phyloP scores from a whole-genome alignment of 2,888 invertebrate species.

The Perizoma affinitatum region DNA sequence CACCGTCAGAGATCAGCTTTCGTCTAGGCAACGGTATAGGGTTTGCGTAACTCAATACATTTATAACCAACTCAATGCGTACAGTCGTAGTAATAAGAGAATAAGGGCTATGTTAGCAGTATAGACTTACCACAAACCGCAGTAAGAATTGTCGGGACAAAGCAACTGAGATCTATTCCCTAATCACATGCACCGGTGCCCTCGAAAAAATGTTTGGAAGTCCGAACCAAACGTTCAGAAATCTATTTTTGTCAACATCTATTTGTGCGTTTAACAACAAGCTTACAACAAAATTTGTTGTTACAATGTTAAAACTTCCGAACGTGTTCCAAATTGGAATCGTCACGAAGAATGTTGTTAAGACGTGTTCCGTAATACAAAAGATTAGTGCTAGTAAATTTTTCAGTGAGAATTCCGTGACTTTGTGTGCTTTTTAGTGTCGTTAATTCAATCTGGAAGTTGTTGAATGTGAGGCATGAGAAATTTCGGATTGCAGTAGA shows the following conservation, averaged over 20 bases:
- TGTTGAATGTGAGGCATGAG: conserved; percentile 66
- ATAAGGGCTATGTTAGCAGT: conserved; percentile 57
- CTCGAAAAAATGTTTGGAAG: conserved; percentile 77
- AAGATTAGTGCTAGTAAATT: conserved; percentile 68
- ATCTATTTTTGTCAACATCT: conserved; percentile 67
- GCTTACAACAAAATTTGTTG: conserved; percentile 66
- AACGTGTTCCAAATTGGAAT: conserved; percentile 70
- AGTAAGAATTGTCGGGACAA: conserved; percentile 74
- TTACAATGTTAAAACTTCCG: conserved; percentile 65
- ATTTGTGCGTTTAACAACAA: conserved; percentile 68
- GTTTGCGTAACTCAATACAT: conserved; percentile 83
- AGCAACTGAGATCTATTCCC: conserved; percentile 78
- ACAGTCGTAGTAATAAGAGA: conserved; percentile 45
- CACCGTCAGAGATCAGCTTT: conserved; percentile 81
- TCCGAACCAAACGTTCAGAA: conserved; percentile 66
- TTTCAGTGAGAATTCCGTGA: conserved; percentile 59
- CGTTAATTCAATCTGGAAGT: conserved; percentile 67
- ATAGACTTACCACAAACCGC: conserved; percentile 73
- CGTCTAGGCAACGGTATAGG: conserved; percentile 76
- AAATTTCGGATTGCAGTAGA: conserved; percentile 68
- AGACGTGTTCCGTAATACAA: conserved; percentile 57
- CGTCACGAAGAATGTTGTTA: conserved; percentile 65
- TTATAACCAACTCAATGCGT: conserved; percentile 43
- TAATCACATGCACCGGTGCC: conserved; percentile 83
- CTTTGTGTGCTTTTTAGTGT: conserved; percentile 67